A percentile compares a stretch with the other conserved stretches of the same genome.
phyloP scores from a whole-genome alignment of 1,140 invertebrate species.

The Achatina immaculata region DNA sequence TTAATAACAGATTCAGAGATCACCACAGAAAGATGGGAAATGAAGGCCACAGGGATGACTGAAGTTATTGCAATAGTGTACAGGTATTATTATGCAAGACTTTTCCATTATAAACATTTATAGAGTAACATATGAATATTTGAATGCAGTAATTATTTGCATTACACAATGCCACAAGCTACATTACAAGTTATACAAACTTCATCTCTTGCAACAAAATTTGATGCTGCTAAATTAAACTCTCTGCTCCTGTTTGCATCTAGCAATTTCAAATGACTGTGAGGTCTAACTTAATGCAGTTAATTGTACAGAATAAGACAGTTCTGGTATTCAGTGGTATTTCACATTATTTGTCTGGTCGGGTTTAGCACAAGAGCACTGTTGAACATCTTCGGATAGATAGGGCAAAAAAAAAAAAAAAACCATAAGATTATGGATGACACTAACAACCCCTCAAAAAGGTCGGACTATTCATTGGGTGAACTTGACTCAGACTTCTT shows the following conservation, averaged over 20 bases:
- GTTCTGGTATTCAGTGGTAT: too few relatives aligned
- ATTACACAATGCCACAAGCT: too few relatives aligned
- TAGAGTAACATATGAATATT: not conserved
- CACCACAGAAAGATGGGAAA: slow-evolving; percentile 16
- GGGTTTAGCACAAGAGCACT: too few relatives aligned
- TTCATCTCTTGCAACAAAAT: too few relatives aligned
- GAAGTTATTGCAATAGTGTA: not conserved
- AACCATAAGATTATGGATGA: not conserved
- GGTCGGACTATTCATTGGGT: slow-evolving; percentile 16
- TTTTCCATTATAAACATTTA: not conserved
- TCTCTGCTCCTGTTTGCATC: too few relatives aligned
- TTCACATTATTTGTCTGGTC: too few relatives aligned
- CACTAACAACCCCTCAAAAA: slow-evolving; percentile 30
- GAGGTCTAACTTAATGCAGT: too few relatives aligned
- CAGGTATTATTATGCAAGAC: not conserved
- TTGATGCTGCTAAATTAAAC: too few relatives aligned
- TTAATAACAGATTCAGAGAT: slow-evolving; percentile 16
- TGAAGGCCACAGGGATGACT: slow-evolving; percentile 10
- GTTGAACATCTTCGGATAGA: too few relatives aligned
- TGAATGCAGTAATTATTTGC: not conserved
- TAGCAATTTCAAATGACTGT: too few relatives aligned
- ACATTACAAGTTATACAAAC: too few relatives aligned
- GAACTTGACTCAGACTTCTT: slow-evolving; percentile 6
- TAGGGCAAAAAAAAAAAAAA: not conserved
- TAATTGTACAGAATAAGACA: too few relatives aligned